Conservation (phyloP, 2,113 vertebrate species). For the Oenanthe oenanthe region DNA sequence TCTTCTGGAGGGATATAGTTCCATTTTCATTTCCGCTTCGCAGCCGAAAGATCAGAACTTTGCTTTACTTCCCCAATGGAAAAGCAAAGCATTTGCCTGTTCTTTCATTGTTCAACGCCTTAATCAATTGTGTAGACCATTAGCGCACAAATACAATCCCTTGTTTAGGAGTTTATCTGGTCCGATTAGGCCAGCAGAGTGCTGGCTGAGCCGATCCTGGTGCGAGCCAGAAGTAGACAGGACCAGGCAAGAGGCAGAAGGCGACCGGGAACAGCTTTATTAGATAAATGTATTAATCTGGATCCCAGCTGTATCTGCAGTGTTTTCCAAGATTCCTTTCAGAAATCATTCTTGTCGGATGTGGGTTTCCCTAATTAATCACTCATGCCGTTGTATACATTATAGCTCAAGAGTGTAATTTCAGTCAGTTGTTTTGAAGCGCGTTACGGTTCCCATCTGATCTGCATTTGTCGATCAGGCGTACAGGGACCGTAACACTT, state of each 20-base stretch:
- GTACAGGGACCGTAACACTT: not conserved
- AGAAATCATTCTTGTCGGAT: conserved; percentile 75
- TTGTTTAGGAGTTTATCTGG: not conserved
- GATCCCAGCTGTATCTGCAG: conserved; percentile 67
- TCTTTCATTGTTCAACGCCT: not conserved
- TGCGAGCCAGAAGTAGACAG: not conserved
- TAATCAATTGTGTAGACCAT: not conserved
- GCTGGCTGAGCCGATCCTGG: not conserved
- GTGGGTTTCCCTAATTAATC: conserved; percentile 79
- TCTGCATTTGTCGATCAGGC: conserved; percentile 25
- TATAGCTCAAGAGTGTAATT: conserved; percentile 56
- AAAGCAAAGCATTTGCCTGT: not conserved
- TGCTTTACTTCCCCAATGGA: not conserved
- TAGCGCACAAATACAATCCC: not conserved
- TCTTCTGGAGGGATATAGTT: not conserved
- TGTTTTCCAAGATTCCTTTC: conserved; percentile 50
- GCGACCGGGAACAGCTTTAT: not conserved
- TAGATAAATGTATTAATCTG: conserved; percentile 65
- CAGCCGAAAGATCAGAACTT: not conserved
- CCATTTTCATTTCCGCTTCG: not conserved
- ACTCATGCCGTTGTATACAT: conserved; percentile 70
- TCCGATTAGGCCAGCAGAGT: not conserved
- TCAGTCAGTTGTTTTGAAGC: conserved; percentile 64
- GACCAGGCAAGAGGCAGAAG: not conserved
- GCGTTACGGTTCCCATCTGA: conserved; percentile 38